A percentile compares a stretch with the other conserved stretches of the same genome.
Conservation (phyloP, 2,888 invertebrate genomes). For the Drosophila infuscata region DNA sequence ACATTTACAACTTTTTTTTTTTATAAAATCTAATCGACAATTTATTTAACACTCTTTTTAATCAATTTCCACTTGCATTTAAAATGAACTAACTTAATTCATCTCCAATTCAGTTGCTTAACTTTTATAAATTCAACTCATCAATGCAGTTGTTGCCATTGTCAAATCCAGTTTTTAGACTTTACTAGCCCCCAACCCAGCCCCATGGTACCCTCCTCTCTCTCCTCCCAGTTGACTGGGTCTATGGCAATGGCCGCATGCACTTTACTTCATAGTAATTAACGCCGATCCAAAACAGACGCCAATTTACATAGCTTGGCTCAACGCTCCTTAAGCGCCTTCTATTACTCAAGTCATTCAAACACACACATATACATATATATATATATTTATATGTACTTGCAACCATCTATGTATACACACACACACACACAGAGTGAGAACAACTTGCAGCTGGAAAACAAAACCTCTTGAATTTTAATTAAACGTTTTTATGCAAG, state of each 20-base stretch:
- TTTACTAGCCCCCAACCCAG: neutral
- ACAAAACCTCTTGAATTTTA: slow-evolving; percentile 80
- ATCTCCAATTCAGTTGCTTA: slow-evolving; percentile 21
- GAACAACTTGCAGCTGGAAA: slow-evolving; percentile 69
- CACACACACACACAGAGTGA: slow-evolving; percentile 5
- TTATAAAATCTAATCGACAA: neutral
- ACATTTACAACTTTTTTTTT: neutral
- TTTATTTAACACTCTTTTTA: neutral
- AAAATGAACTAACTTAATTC: slow-evolving; percentile 4
- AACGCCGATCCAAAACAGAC: slow-evolving; percentile 80
- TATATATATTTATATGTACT: neutral
- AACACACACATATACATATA: slow-evolving; percentile 15
- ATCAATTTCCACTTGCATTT: neutral
- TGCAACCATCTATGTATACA: no score
- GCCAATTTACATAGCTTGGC: slow-evolving; percentile 71
- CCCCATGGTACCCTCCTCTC: neutral
- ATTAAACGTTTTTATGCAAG: slow-evolving; percentile 80
- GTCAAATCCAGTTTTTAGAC: slow-evolving; percentile 23
- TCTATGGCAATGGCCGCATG: slow-evolving; percentile 60
- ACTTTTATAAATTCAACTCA: slow-evolving; percentile 58
- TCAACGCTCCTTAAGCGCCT: slow-evolving; percentile 35
- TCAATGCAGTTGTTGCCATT: slow-evolving; percentile 66
- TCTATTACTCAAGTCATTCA: slow-evolving; percentile 58
- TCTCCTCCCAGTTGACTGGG: slow-evolving; percentile 18
- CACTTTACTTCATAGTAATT: slow-evolving; percentile 78